These are phyloP conservation scores for Chalcosyrphus nemorum DNA, from an alignment of 2,888 invertebrate species.

Conservation along the genomic window DNA sequence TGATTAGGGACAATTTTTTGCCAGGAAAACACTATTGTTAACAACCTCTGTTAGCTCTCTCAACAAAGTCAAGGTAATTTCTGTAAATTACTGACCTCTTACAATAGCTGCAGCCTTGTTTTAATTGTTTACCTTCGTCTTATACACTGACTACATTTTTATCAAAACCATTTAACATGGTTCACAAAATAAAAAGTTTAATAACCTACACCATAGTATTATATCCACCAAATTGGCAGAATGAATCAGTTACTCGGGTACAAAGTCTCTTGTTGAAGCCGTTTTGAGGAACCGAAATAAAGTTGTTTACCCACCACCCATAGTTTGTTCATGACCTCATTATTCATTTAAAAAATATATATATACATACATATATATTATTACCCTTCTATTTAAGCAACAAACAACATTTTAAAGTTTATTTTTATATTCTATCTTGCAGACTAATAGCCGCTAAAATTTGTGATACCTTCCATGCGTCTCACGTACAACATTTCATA, in stretches of 20 bases:
- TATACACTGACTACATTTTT: no score
- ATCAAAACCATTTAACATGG: no score
- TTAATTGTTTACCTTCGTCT: background rate
- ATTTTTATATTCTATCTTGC: slow-evolving; percentile 17
- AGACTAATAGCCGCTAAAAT: slow-evolving; percentile 43
- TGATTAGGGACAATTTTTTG: no score
- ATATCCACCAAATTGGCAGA: background rate
- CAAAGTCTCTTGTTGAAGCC: background rate
- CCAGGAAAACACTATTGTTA: no score
- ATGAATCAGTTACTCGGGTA: background rate
- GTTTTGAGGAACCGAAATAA: background rate
- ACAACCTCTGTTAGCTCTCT: no score
- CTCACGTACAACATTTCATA: slow-evolving; percentile 52
- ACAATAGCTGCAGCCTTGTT: no score
- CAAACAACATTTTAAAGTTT: background rate
- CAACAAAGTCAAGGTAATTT: no score
- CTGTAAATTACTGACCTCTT: no score
- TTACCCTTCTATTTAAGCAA: background rate
- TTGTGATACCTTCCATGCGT: slow-evolving; percentile 52
- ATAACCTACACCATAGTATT: background rate
- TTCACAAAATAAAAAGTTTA: background rate
- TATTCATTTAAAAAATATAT: background rate
- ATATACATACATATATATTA: background rate
- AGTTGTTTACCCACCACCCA: background rate
- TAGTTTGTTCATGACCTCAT: background rate